Base-by-base conservation (phyloP, 2,888 invertebrate species). In the Myopa tessellatipennis region DNA sequence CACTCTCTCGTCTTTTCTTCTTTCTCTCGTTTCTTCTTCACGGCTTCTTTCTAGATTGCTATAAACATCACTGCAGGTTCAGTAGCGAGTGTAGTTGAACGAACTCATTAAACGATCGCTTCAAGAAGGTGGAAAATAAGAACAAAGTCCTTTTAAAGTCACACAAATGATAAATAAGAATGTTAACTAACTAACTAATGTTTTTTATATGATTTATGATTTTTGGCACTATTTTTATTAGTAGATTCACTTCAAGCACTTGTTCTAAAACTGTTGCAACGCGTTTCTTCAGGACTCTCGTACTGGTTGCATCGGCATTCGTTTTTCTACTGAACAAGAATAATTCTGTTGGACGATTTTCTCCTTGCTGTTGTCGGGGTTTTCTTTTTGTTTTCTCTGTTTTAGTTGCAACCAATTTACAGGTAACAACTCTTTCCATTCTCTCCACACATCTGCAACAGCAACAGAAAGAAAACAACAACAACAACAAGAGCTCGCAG, bases 321-420 rank as follows among this genome's bases (percentile, higher is more conserved):
- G 34, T 45, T 63, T 73, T 50, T 34, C 45, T 63, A 73, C 73
- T 73, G 63, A 40, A 26, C 61, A 36, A 73, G 73, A 73, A 73
- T 61, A 18, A 50, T 73, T 73, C 73, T 73, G 61, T 61, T 45
- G 26, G 45, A 63, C 18, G 34, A 10, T 73, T 61, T 70, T 26
- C 12, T 70, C 16, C 16, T 12, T 55, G n/a, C 50, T 16, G 10
- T 6, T 55, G 55, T 14, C 55, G 67, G 40, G 4, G 14, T 3
- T 36, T 55, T 55, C 55, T 2, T 70, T 36, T 10, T 69, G 1
- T 55, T 4, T 70, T 34, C 4, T 36, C 52, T 34, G 26, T 18
- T 70, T 70, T 70, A 36, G 12, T 36, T 6, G 34, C 70, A 70
- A 55, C 70, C 52, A 70, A 18, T 26, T n/a, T 26, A 18, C n/a